phyloP scores from a whole-genome alignment of 1,140 invertebrate species.

The Drosophila sturtevanti region DNA sequence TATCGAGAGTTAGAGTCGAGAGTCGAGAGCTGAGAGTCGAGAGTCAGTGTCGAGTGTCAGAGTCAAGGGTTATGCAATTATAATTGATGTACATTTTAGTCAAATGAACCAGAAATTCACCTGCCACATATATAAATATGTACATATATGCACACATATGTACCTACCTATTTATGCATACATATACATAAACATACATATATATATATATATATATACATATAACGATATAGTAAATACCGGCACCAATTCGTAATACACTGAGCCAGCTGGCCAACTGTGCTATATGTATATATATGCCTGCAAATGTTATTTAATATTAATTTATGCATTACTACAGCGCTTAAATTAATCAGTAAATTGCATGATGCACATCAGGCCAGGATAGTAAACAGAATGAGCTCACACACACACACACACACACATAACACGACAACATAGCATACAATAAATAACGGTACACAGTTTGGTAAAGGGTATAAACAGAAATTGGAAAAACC shows the following conservation, averaged over 20 bases:
- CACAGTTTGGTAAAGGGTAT: neutral
- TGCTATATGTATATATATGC: neutral
- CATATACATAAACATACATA: neutral
- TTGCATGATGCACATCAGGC: constrained; percentile 28
- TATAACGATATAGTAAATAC: neutral
- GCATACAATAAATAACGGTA: neutral
- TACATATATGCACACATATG: neutral
- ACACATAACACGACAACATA: neutral
- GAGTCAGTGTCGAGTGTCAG: neutral
- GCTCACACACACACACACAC: no score
- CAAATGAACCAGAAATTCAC: constrained; percentile 8
- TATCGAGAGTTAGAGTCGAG: neutral
- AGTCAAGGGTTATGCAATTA: constrained; percentile 4
- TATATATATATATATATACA: neutral
- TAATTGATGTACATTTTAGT: constrained; percentile 7
- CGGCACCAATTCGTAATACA: neutral
- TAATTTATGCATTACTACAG: constrained; percentile 73
- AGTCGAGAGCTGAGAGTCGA: neutral
- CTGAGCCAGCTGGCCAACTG: neutral
- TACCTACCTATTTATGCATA: neutral
- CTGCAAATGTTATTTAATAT: constrained; percentile 64
- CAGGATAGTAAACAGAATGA: neutral
- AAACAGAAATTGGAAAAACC: neutral
- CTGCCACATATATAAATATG: neutral
- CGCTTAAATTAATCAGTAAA: constrained; percentile 75